Base-by-base conservation (phyloP, 2,888 invertebrate genomes). In the Eucera pruinosa region DNA sequence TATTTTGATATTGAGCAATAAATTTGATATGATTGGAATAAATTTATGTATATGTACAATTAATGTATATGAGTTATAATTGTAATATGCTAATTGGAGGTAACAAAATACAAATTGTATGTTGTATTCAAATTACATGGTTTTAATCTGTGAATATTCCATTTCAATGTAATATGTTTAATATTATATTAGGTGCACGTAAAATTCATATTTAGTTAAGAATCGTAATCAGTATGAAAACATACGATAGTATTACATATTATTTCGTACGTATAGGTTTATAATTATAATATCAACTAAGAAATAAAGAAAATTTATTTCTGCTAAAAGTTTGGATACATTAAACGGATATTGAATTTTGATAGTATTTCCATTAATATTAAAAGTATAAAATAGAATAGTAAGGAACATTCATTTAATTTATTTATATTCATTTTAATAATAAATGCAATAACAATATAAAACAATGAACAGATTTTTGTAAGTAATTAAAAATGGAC, bases 1-100 rank as follows among this genome's bases (percentile, higher is more conserved):
- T 43, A 25, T 60, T 60, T 69, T 60, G 36, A 71, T 43, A 71
- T 65, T 43, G 41, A 65, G 54, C 60, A 64, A 78, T 71, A 77
- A 66, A 67, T 78, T 67, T 60, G 20, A 78, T 71, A 65, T 20
- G 15, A 50, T 64, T 60, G 55, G 30, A 64, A 43, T 62, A 61
- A 64, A 43, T 30, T 45, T 27, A n/a, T n/a, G n/a, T n/a, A n/a
- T n/a, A 41, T 48, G 6, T 54, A 43, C 15, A 50, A 55, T 39
- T 43, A 60, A 72, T 55, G 27, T 72, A 65, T 55, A 50, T 39
- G 43, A 78, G 50, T 80, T 75, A 47, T 68, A 68, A 75, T 61
- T 79, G 55, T 74, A 68, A 71, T 6, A 20, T 13, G 47, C 4
- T n/a, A 18, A 68, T 78, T 66, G 61, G 43, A 62, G 52, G 57